Evolutionary conservation across 2,113 vertebrate genomes (phyloP), one percentile per base, ranked within the genome.

Genomic region (Periophthalmodon schlosseri): DNA sequence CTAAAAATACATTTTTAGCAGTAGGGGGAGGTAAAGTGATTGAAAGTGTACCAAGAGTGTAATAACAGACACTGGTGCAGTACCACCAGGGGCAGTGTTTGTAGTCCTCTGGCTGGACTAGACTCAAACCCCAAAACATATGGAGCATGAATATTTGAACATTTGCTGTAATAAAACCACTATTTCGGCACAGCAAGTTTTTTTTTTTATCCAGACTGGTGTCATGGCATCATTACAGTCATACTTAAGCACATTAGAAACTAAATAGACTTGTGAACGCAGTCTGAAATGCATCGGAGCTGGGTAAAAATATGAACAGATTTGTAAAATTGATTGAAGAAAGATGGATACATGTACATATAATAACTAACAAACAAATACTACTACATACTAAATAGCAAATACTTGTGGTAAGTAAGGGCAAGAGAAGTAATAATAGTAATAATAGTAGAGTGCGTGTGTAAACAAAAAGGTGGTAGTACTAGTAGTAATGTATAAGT

Each of bases 141-240:
- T 69, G 73, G 77, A 77, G 72, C 81, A 78, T 84, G 77, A 84
- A 84, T 81, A 87, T 81, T 84, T 87, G 0, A 81, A 67, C 72
- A 72, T 79, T 75, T 65, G 2, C 54, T 69, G 64, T 66, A 84
- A 68, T 80, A 71, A 85, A 82, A 76, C 68, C 68, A 69, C 69
- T 24, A 56, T 70, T 80, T 63, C 50, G n/a, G 52, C 73, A 33
- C 75, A 61, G 70, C 3, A 74, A 60, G 75, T 3, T 81, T 57
- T 68, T 80, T 80, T 70, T 54, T 47, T 72, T 69, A 76, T 78
- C 81, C 70, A 63, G 65, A 52, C 23, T 47, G 56, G 65, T 63
- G 73, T 84, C 56, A 80, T 1, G 54, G 33, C 70, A 21, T 67
- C 72, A 71, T 68, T 69, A 74, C 80, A 21, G 80, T 76, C 65